Conservation (phyloP, 2,113 vertebrate genomes). For the Bolborhynchus lineola region DNA sequence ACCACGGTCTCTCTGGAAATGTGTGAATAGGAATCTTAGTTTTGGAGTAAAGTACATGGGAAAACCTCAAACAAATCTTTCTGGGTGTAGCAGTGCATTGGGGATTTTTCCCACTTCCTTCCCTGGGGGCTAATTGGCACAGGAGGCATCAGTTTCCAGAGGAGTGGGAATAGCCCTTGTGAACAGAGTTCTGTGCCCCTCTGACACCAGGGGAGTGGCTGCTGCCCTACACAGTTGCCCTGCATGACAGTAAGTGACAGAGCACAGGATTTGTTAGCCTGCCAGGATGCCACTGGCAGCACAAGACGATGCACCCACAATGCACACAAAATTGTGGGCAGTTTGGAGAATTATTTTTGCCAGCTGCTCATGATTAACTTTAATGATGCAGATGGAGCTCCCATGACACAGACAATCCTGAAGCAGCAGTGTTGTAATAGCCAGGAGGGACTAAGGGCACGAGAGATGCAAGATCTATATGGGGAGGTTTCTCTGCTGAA, state of each 20-base stretch:
- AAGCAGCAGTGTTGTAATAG: background rate
- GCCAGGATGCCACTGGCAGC: rapidly evolving
- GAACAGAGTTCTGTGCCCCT: background rate
- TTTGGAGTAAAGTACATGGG: background rate
- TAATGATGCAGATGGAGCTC: background rate
- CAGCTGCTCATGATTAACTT: background rate
- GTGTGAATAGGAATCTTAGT: background rate
- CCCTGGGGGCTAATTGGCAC: background rate
- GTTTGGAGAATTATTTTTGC: background rate
- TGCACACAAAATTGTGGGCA: background rate
- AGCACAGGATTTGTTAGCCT: background rate
- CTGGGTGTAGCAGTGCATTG: rapidly evolving
- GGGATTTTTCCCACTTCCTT: background rate
- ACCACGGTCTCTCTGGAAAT: background rate
- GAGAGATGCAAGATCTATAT: background rate
- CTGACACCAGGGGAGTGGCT: rapidly evolving
- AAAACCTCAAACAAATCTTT: background rate
- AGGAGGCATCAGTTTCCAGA: background rate
- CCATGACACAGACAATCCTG: background rate
- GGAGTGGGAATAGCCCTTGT: rapidly evolving
- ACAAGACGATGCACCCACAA: rapidly evolving
- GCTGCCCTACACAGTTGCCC: rapidly evolving
- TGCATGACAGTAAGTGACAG: background rate
- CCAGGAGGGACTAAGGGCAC: background rate
- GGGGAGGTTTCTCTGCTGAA: background rate